These are phyloP conservation scores for Hydra vulgaris DNA, from an alignment of 30 jellyfish, hydroid and myxozoan genomes.

Conservation along the genomic window DNA sequence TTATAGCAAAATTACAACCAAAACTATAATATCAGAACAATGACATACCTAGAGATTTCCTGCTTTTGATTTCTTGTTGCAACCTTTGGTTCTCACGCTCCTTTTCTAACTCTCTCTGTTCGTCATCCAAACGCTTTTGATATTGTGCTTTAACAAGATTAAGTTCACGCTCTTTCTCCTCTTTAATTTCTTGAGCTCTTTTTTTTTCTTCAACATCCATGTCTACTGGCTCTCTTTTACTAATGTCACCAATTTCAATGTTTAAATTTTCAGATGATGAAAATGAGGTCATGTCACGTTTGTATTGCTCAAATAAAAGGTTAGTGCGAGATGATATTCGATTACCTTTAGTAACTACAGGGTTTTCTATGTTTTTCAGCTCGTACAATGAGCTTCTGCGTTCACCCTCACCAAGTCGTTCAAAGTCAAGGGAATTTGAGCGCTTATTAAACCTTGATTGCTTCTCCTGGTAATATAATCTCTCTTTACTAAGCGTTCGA, in stretches of 20 bases:
- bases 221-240: background rate
- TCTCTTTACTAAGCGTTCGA: background rate
- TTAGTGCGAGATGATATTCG: slow-evolving; percentile 21
- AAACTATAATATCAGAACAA: background rate
- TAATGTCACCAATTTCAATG: background rate
- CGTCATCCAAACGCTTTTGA: slow-evolving; percentile 11
- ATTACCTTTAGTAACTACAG: slow-evolving; percentile 17
- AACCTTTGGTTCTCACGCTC: background rate
- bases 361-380: slow-evolving; percentile 17
- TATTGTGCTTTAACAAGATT: slow-evolving; percentile 4
- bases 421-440: background rate
- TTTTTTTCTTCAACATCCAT: slow-evolving; percentile 1
- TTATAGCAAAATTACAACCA: background rate
- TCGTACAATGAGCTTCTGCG: slow-evolving; percentile 17
- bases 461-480: background rate
- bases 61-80: slow-evolving; percentile 6
- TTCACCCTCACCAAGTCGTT: background rate
- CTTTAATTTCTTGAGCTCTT: slow-evolving; percentile 7
- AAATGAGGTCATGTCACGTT: slow-evolving; percentile 18
- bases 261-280: background rate
- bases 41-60: background rate
- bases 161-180: slow-evolving; percentile 18
- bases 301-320: slow-evolving; percentile 12
- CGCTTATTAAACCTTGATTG: background rate
- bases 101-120: slow-evolving; percentile 8